Evolutionary conservation across 1,140 invertebrate genomes (phyloP), one percentile per base, ranked within the genome.

Genomic region (Ceratina australensis): DNA sequence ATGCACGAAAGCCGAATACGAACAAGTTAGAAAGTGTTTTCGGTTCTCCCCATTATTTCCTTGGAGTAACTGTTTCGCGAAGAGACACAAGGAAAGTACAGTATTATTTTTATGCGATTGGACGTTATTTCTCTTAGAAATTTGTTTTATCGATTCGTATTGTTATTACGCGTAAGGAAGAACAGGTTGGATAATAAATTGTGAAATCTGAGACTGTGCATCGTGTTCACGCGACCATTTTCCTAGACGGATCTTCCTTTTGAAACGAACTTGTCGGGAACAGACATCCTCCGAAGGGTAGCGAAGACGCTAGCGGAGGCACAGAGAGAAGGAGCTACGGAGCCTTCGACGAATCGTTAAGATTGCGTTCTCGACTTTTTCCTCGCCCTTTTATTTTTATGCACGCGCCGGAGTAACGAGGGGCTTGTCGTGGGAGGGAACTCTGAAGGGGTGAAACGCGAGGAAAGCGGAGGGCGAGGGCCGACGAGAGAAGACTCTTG

Each of bases 341-440:
- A 71, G 22, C 24, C 79, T 85, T 73, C 63, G 72, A 85, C 74
- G 80, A 73, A 85, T 85, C 83, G 84, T 85, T 85, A 85, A 82
- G 80, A 82, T 85, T 84, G 79, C 76, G 82, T 77, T 82, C 75
- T 50, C 75, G 72, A 76, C 76, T 82, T 78, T 75, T 78, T 64
- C 56, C 74, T 57, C 49, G 56, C 52, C 64, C 61, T 74, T 56
- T 79, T 79, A 79, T 82, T 76, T 79, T 82, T 80, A 74, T 65
- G 67, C 78, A 69, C 72, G 75, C 68, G 60, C 49, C 52, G 57
- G 72, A 84, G 84, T 87, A 87, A 87, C 83, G 78, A 84, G 82
- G 81, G 72, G 65, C 83, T 84, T 81, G 78, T 78, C 78, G 61
- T 0, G 65, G 28, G 65, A 24, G 47, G 18, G 50, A 52, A 13